Percentiles rank a stretch among this genome's conserved stretches.
phyloP scores from a whole-genome alignment of 1,140 invertebrate genomes.

The Trialeurodes vaporariorum region DNA sequence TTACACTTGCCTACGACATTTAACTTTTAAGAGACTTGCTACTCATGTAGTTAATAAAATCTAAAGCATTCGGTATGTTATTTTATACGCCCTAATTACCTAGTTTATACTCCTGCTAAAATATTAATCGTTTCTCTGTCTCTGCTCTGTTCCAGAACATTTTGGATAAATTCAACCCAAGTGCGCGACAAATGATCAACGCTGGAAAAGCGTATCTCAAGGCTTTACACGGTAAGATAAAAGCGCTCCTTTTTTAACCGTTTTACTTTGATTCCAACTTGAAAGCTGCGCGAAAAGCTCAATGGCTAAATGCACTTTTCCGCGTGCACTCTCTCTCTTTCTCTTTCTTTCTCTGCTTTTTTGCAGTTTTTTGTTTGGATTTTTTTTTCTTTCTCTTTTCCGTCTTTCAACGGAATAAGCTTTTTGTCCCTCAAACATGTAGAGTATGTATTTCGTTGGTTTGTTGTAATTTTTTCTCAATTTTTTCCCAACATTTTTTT shows the following conservation, averaged over 20 bases:
- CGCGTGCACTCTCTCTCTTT: slow-evolving; percentile 3
- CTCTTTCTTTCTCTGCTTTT: not conserved
- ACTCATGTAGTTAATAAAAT: too few relatives aligned
- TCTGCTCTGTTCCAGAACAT: slow-evolving; percentile 61
- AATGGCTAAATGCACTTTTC: slow-evolving; percentile 8
- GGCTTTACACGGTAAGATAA: slow-evolving; percentile 79
- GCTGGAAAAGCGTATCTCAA: slow-evolving; percentile 86
- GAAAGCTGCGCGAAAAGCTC: not conserved
- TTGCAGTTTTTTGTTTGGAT: not conserved
- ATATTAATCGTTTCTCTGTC: too few relatives aligned
- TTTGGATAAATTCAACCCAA: slow-evolving; percentile 87
- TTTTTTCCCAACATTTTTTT: not conserved
- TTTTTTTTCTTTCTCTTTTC: not conserved
- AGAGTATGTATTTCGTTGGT: not conserved
- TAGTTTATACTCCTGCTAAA: too few relatives aligned
- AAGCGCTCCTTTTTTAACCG: slow-evolving; percentile 11
- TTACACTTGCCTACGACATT: too few relatives aligned
- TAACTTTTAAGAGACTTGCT: too few relatives aligned
- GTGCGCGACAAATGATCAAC: slow-evolving; percentile 79
- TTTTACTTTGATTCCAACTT: not conserved
- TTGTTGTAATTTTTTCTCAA: not conserved
- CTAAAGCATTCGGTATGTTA: too few relatives aligned
- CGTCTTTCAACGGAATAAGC: slow-evolving; percentile 3
- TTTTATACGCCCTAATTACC: too few relatives aligned
- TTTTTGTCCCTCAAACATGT: slow-evolving; percentile 6